A percentile compares a stretch with the other conserved stretches of the same genome.
phyloP scores from a whole-genome alignment of 2,113 vertebrate genomes.

The Poeciliopsis prolifica region DNA sequence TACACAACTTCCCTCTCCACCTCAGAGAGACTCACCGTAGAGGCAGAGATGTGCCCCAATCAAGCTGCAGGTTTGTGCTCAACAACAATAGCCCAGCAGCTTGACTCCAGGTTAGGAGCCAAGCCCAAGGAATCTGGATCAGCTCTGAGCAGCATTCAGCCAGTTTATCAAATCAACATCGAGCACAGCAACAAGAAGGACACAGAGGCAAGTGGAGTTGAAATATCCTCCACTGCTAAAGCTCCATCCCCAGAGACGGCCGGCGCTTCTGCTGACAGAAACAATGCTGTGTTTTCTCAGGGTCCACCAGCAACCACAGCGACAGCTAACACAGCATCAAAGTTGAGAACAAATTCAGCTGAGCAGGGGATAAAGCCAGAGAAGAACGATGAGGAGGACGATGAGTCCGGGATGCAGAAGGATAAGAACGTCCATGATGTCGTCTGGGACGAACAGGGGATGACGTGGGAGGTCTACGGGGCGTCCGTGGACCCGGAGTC shows the following conservation, averaged over 20 bases:
- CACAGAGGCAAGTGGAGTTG: conserved; percentile 19
- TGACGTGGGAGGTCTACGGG: conserved; percentile 99
- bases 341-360: conserved; percentile 64
- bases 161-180: conserved; percentile 78
- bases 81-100: conserved; percentile 45
- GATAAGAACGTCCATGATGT: conserved; percentile 88
- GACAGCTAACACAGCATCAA: conserved; percentile 38
- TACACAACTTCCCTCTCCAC: conserved; percentile 14
- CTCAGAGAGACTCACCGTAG: conserved; percentile 58
- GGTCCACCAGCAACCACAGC: conserved; percentile 29
- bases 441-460: conserved; percentile 97
- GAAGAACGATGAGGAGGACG: conserved; percentile 55
- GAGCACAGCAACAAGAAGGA: conserved; percentile 54
- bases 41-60: conserved; percentile 63
- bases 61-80: conserved; percentile 46
- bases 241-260: conserved; percentile 41
- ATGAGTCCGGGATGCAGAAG: conserved; percentile 75
- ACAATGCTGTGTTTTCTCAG: conserved; percentile 35
- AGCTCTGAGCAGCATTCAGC: conserved; percentile 65
- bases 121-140: conserved; percentile 56
- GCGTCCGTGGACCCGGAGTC: conserved; percentile 94
- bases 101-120: conserved; percentile 52
- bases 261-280: conserved; percentile 42
- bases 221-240: conserved; percentile 33
- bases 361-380: conserved; percentile 61